Evolutionary conservation across 2,888 invertebrate genomes (phyloP).

Genomic region (Diarsia dahlii): DNA sequence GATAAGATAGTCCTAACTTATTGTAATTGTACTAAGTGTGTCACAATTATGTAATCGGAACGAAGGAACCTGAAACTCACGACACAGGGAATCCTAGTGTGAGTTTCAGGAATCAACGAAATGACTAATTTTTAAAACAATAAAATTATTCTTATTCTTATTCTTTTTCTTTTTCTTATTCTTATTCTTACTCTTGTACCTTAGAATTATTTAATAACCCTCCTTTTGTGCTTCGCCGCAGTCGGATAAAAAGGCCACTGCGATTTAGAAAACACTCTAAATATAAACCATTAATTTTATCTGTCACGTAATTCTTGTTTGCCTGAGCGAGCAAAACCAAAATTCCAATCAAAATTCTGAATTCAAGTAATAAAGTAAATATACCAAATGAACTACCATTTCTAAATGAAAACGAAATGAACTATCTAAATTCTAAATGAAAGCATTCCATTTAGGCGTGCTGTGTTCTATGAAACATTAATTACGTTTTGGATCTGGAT

Average conservation of each 20-base stretch:
- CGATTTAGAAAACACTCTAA: not conserved
- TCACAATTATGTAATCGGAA: too few relatives aligned
- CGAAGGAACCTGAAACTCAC: too few relatives aligned
- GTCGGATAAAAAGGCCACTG: not conserved
- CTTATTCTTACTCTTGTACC: too few relatives aligned
- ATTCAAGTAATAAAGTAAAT: slow-evolving; percentile 6
- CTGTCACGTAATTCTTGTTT: not conserved
- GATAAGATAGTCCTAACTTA: too few relatives aligned
- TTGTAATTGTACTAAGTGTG: too few relatives aligned
- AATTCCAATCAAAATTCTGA: slow-evolving; percentile 19
- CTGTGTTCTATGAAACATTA: slow-evolving; percentile 39
- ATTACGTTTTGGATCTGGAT: slow-evolving; percentile 45
- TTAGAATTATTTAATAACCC: too few relatives aligned
- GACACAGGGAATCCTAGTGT: too few relatives aligned
- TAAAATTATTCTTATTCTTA: too few relatives aligned
- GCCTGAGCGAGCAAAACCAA: not conserved
- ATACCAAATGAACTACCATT: slow-evolving; percentile 6
- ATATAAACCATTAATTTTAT: slow-evolving; percentile 7
- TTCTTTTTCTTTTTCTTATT: too few relatives aligned
- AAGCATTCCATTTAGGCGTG: slow-evolving; percentile 30
- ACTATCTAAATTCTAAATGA: slow-evolving; percentile 16
- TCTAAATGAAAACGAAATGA: slow-evolving; percentile 26
- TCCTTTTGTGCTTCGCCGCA: too few relatives aligned
- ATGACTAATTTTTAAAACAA: too few relatives aligned
- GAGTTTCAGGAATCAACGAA: too few relatives aligned